Base-by-base conservation (phyloP, 2,888 invertebrate genomes). In the Heteropelma amictum region DNA sequence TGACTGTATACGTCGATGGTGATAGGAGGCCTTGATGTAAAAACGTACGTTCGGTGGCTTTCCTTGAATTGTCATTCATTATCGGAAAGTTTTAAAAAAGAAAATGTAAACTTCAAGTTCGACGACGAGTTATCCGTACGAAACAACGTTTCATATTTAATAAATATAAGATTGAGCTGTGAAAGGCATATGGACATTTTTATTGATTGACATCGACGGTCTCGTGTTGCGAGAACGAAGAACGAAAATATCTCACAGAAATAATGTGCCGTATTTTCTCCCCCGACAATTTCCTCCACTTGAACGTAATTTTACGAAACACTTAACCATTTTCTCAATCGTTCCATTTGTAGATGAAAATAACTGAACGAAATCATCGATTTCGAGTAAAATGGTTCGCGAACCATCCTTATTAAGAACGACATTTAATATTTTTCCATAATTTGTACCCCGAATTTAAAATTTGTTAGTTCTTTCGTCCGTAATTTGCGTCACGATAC, bases 21-120 rank as follows among this genome's bases (percentile, higher is more conserved):
- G 67, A 56, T 71, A 67, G 75, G 68, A 63, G 71, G 5, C 75
- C 70, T 75, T 75, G 71, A 61, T 51, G 33, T 33, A 7, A 53
- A 70, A 67, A 33, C 61, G 10, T 56, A 21, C 49, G 7, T 28
- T 61, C 35, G 38, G 4, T 63, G 26, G 51, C 12, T 49, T 45
- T 63, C 49, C 65, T 61, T 54, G 64, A 71, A 71, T 73, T 69
- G 49, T 17, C 30, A 73, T 69, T 42, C 40, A 51, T 60, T 64
- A 74, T 51, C 28, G 47, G 14, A 70, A 68, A 68, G 67, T 73
- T 68, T 42, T n/a, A 35, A 63, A 65, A 56, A 61, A 53, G 40
- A 12, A 51, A 17, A 56, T 21, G 17, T 23, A 56, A 38, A 63
- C 53, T 26, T 21, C 26, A 42, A n/a, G n/a, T 30, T 21, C 26